Evolutionary conservation across 2,888 invertebrate species (phyloP), one percentile per base, ranked within the genome.

Genomic region (Eilema caniola): DNA sequence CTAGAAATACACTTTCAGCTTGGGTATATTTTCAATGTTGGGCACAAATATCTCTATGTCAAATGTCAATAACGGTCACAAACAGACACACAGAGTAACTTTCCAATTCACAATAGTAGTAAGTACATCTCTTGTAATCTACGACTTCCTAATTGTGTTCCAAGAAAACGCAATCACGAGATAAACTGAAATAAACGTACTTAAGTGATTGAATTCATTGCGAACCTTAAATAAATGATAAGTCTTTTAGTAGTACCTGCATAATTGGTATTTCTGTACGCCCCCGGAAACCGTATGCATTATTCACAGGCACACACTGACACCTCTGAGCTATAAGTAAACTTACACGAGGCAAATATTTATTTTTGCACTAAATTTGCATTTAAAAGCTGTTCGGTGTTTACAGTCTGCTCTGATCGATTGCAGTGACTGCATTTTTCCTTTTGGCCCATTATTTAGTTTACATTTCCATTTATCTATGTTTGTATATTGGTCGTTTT

Each of bases 261-360:
- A 16, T 79, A 77, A 80, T 80, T 80, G 69, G 67, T 70, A 75
- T 71, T 75, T 68, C 66, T 28, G 24, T 62, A 33, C 33, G 37
- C 37, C 59, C 11, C 75, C 67, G 72, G 65, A 75, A 75, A 67
- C 68, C 60, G 66, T 62, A 71, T 78, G 74, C 76, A 80, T 79
- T 78, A 79, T 79, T 79, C 76, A 79, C 20, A 10, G 0, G 53
- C n/a, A 10, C 53, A 53, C 53, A n/a, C 53, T 2, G 53, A 47
- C 53, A 47, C 16, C 47, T 47, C 20, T 47, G 31, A 33, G 23
- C 72, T 76, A 65, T 74, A 79, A 72, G 80, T 80, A 79, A 72
- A 80, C 64, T 71, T 71, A 74, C 74, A 72, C 57, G 67, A 37
- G 31, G 64, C 67, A 73, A 74, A 78, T 74, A 74, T 71, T 79